Conservation (phyloP, 2,113 vertebrate genomes). For the Pseudopipra pipra region DNA sequence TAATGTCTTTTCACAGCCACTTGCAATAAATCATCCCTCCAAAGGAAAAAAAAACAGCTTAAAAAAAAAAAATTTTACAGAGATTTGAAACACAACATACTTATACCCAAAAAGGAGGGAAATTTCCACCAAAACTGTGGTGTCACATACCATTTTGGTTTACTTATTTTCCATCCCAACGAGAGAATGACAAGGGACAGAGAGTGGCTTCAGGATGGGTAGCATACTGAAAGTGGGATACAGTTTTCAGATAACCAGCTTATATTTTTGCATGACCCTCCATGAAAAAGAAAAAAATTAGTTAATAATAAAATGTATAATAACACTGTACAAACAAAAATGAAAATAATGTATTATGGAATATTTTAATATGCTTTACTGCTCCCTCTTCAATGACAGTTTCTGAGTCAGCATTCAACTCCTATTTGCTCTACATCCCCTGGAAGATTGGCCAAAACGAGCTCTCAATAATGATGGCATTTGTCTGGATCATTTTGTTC, state of each 20-base stretch:
- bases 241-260: not conserved
- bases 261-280: not conserved
- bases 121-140: not conserved
- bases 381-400: not conserved
- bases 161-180: not conserved
- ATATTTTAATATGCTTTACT: not conserved
- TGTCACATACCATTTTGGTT: not conserved
- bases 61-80: not conserved
- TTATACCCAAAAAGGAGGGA: not conserved
- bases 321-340: not conserved
- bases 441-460: not conserved
- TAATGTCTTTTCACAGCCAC: not conserved
- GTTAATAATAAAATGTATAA: not conserved
- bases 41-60: not conserved
- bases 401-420: not conserved
- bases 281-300: not conserved
- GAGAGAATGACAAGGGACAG: not conserved
- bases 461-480: not conserved
- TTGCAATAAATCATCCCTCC: conserved; percentile 6
- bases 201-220: not conserved
- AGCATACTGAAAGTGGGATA: not conserved
- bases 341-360: not conserved
- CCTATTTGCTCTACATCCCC: not conserved
- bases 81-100: not conserved
- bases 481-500: not conserved